These are phyloP conservation scores for Characodon lateralis DNA, from an alignment of 2,797 vertebrate species.

Conservation along the genomic window DNA sequence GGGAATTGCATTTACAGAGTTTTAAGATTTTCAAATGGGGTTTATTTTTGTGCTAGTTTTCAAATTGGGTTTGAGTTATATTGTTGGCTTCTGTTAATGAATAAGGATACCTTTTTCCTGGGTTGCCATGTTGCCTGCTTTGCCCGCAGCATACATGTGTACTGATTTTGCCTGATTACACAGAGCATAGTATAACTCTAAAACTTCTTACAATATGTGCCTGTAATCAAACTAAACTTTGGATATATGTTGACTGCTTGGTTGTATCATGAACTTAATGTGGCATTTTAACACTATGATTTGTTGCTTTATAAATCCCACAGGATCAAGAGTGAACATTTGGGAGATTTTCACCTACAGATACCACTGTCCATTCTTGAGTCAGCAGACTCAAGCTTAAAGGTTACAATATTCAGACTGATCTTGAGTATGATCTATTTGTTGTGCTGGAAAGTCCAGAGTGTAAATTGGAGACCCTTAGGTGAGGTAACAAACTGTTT, in stretches of 20 bases:
- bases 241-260: not conserved
- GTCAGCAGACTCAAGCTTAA: constrained; percentile 9
- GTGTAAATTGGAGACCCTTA: constrained; percentile 25
- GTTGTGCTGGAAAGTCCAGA: not conserved
- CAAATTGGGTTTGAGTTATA: too few relatives aligned
- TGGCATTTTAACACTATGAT: not conserved
- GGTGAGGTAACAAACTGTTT: not conserved
- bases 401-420: not conserved
- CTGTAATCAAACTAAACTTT: not conserved
- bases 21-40: too few relatives aligned
- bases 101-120: too few relatives aligned
- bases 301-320: not conserved
- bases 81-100: too few relatives aligned
- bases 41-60: too few relatives aligned
- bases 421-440: not conserved
- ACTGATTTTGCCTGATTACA: not conserved
- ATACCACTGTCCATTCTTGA: not conserved
- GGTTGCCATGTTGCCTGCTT: too few relatives aligned
- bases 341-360: rapidly evolving
- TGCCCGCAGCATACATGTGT: too few relatives aligned
- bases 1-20: too few relatives aligned
- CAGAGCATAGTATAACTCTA: too few relatives aligned
- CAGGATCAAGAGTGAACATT: constrained; percentile 10
- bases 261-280: not conserved
- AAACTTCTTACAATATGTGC: not conserved